phyloP scores from a whole-genome alignment of 30 jellyfish, hydroid and myxozoan species.

The Mastigias papua region DNA sequence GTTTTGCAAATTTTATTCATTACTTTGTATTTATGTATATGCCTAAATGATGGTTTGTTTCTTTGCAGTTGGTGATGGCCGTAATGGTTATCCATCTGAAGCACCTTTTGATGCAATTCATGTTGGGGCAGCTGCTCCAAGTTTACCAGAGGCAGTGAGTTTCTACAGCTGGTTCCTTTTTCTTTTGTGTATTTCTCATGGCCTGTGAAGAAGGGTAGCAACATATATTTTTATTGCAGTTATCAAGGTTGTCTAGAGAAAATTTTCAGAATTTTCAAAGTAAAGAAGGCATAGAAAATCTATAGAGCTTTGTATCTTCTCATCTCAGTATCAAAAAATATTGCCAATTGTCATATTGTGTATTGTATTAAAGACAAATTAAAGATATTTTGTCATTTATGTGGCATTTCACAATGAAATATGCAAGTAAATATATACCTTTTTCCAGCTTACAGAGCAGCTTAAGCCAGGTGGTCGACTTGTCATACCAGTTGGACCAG shows the following conservation, averaged over 20 bases:
- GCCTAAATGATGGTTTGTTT: not conserved
- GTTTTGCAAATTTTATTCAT: no score
- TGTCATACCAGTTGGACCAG: slow-evolving; percentile 99
- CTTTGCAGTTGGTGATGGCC: slow-evolving; percentile 96
- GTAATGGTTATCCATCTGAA: slow-evolving; percentile 88
- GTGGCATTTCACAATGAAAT: not conserved
- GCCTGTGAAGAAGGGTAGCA: no score
- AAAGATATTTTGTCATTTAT: not conserved
- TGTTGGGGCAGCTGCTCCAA: slow-evolving; percentile 99
- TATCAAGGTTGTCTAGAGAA: no score
- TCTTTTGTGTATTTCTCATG: no score
- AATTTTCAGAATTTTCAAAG: no score
- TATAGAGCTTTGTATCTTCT: no score
- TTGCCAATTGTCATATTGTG: no score
- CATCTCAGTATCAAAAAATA: no score
- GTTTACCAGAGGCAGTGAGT: slow-evolving; percentile 95
- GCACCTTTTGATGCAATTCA: slow-evolving; percentile 99
- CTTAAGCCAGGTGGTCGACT: slow-evolving; percentile 96
- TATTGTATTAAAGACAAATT: no score
- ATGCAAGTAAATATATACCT: not conserved
- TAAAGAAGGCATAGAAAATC: no score
- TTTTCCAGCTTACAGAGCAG: slow-evolving; percentile 87
- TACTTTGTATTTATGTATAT: not conserved
- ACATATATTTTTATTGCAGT: no score
- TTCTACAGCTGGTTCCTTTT: no score